Evolutionary conservation across 2,113 vertebrate species (phyloP).

Genomic region (Trematomus loennbergii): DNA sequence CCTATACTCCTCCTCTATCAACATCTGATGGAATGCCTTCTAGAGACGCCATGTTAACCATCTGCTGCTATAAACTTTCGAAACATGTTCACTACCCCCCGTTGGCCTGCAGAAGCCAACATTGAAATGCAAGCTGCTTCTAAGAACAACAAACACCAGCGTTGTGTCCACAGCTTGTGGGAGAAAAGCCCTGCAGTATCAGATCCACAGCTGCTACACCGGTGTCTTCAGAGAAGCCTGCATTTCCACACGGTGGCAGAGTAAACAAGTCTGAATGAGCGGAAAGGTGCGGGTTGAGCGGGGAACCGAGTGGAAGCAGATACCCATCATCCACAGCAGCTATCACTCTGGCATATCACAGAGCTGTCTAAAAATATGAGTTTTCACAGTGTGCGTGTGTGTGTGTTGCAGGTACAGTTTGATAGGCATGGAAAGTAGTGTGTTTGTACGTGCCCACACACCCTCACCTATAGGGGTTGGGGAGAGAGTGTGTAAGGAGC

Average conservation of each 20-base stretch:
- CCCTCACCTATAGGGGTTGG: conserved; percentile 61
- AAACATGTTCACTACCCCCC: neutral
- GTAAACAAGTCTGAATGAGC: conserved; percentile 71
- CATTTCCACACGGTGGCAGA: conserved; percentile 81
- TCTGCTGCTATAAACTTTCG: neutral
- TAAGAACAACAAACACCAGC: conserved; percentile 65
- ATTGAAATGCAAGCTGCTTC: conserved; percentile 47
- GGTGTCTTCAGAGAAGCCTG: conserved; percentile 70
- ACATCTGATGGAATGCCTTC: conserved; percentile 11
- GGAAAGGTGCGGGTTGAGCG: conserved; percentile 63
- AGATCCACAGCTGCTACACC: conserved; percentile 59
- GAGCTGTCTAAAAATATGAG: conserved; percentile 68
- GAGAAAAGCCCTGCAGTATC: conserved; percentile 57
- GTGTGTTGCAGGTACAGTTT: conserved; percentile 15
- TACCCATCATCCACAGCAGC: conserved; percentile 67
- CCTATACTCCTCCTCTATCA: conserved; percentile 34
- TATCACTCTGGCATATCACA: conserved; percentile 54
- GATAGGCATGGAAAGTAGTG: conserved; percentile 40
- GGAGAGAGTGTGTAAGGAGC: conserved; percentile 40
- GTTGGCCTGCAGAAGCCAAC: conserved; percentile 51
- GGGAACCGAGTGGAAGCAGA: conserved; percentile 66
- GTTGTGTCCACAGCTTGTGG: conserved; percentile 36
- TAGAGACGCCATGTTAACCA: neutral
- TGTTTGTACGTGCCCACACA: conserved; percentile 56
- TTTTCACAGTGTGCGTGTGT: conserved; percentile 29